phyloP scores from a whole-genome alignment of 1,140 invertebrate species.

The Leptestheria dahalacensis region DNA sequence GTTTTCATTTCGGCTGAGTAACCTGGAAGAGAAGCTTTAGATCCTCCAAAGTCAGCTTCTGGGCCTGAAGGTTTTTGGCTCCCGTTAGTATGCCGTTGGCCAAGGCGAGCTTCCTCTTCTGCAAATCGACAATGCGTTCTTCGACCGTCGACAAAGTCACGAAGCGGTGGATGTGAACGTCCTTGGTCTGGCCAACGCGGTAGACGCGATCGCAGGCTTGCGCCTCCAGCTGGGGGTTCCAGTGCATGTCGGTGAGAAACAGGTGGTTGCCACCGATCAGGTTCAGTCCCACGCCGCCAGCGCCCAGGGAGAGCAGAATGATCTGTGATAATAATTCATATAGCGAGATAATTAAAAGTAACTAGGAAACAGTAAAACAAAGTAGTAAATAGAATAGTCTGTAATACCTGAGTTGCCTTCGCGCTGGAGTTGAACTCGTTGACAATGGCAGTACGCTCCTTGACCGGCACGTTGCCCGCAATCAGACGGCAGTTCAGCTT shows the following conservation, averaged over 20 bases:
- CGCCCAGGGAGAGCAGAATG: constrained; percentile 66
- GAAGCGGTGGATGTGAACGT: constrained; percentile 72
- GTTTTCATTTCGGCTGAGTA: not conserved
- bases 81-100: constrained; percentile 61
- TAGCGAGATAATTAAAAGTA: no score
- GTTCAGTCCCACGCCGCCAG: constrained; percentile 83
- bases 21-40: constrained; percentile 50
- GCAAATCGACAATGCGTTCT: constrained; percentile 58
- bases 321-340: constrained; percentile 35
- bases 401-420: constrained; percentile 31
- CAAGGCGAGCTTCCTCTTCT: constrained; percentile 59
- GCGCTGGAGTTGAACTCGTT: constrained; percentile 50
- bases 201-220: constrained; percentile 87
- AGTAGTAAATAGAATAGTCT: not conserved
- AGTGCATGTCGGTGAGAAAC: constrained; percentile 76
- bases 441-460: constrained; percentile 41
- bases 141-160: constrained; percentile 70
- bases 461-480: constrained; percentile 46
- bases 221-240: constrained; percentile 85
- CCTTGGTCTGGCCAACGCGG: constrained; percentile 66
- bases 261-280: constrained; percentile 79
- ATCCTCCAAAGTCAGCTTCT: constrained; percentile 58
- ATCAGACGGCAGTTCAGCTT: constrained; percentile 42
- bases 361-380: no score
- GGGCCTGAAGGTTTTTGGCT: constrained; percentile 34